Base-by-base conservation (phyloP, 2,797 vertebrate species). In the Oreochromis mossambicus region DNA sequence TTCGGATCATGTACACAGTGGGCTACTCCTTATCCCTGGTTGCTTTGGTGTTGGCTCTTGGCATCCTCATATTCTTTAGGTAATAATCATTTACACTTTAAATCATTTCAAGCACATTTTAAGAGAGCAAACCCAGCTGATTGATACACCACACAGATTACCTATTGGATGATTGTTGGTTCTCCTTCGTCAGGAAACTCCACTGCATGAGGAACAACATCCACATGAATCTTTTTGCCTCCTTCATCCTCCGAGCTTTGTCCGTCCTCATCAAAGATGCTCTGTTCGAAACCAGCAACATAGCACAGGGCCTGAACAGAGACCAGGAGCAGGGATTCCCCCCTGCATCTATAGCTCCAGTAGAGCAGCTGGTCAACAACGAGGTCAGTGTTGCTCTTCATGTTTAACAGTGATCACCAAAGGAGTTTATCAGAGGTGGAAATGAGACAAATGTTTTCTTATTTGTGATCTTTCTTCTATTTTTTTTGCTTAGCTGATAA, bases 181-280 rank as follows among this genome's bases (percentile, higher is more conserved):
- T 82, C 17, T 79, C 29, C 3, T 78, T 81, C 14, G 21, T 68
- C 87, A 98, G 98, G 93, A 97, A 97, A 83, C 95, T 98, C 43
- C 97, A 95, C 87, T 99, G 98, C 94, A 98, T 97, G 90, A 97
- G 98, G 61, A 99, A 98, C 93, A 97, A 97, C 85, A 97, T 99
- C 95, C 98, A 99, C 88, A 97, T 97, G 95, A 98, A 99, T 93
- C 96, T 99, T 82, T 99, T 99, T 90, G 94, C 95, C 1, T 98
- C 98, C 46, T 98, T 98, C 91, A 96, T 97, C 89, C 96, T 99
- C 82, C 96, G 97, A 77, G 98, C 97, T 0, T 88, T 95, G 12
- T 97, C 97, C 17, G 97, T 99, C 90, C 97, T 99, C 32, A 96
- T 97, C 26, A 96, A 98, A 80, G 98, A 99, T 1, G 97, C 97